Evolutionary conservation across 2,888 invertebrate species (phyloP), one percentile per base, ranked within the genome.

Genomic region (Dorcus hopei): DNA sequence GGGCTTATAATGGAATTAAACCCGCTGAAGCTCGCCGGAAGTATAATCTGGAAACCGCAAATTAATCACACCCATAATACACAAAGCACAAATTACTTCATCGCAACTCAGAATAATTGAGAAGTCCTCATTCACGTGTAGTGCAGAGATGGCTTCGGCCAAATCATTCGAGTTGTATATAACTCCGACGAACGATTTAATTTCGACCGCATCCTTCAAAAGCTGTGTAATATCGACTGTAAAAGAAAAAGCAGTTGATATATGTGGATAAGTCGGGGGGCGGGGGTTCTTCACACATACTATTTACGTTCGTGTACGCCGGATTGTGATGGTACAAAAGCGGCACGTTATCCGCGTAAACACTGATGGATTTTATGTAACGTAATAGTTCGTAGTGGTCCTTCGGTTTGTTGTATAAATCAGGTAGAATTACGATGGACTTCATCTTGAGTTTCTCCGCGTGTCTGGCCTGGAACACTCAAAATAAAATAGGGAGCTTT

Each of bases 311-410:
- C 42, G 87, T 87, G 75, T 87, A 84, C 61, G 79, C 80, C 0
- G 93, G 93, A 66, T 92, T 89, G 71, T 94, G 93, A 72, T 94
- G 94, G 72, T 93, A 93, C 33, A 92, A 80, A 45, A 94, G 82
- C 0, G 94, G 93, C 0, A 88, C 84, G 4, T 85, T 85, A 0
- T 90, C 88, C 0, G 92, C 93, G 0, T 87, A 86, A 11, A 81
- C 79, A 0, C 88, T 84, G 4, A 94, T 84, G 49, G 82, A 72
- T 65, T 82, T 82, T 52, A 92, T 80, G 71, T 91, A 91, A 56
- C 81, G 79, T 0, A 87, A 85, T 51, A 92, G 78, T 39, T 88
- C 84, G 6, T 80, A 74, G 0, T 83, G 78, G 0, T 77, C 81
- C 4, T 77, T 76, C 0, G 91, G 91, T 71, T 87, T 90, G 76